Base-by-base conservation (phyloP, 2,888 invertebrate genomes). In the Philhelius pedissequus region DNA sequence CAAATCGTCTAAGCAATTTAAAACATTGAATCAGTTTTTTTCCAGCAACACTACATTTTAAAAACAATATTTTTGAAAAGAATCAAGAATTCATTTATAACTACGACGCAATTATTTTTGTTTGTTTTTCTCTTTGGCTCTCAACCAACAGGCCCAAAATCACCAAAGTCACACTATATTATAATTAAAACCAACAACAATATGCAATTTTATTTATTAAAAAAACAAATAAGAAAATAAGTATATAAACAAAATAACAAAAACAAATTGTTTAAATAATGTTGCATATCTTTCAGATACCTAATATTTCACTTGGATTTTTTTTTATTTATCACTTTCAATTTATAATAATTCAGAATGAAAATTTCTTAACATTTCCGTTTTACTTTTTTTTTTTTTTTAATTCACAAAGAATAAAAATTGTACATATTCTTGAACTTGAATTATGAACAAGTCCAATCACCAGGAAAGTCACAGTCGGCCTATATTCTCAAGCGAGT, bases 401-500 rank as follows among this genome's bases (percentile, higher is more conserved):
- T 25, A 32, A 3, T 13, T 52, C 52, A 52, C 38, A 54, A 52
- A 32, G 27, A 45, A 62, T 20, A 71, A 32, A 25, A 58, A 68
- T 58, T 66, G 73, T 75, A 81, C 60, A 71, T 81, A 81, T 77
- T 86, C 69, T 86, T 82, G 86, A 86, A 81, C 81, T 86, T 86
- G 81, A 81, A 76, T 77, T 70, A 43, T 62, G 62, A 62, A 82
- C 73, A 74, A 81, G 77, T 80, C 79, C 71, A 84, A 84, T 76
- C 75, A 75, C 66, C 60, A 84, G 84, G 71, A 71, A 84, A 84
- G 84, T 68, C 84, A 84, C 80, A 80, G 69, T 66, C 84, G 84
- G 84, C 84, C 84, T 84, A 84, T 80, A 84, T 84, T 84, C 80
- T 68, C 40, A 32, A 60, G 66, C 75, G 66, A 79, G 9, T 69